A percentile compares a stretch with the other conserved stretches of the same genome.
Conservation (phyloP, 1,140 invertebrate species). For the Penaeus vannamei region DNA sequence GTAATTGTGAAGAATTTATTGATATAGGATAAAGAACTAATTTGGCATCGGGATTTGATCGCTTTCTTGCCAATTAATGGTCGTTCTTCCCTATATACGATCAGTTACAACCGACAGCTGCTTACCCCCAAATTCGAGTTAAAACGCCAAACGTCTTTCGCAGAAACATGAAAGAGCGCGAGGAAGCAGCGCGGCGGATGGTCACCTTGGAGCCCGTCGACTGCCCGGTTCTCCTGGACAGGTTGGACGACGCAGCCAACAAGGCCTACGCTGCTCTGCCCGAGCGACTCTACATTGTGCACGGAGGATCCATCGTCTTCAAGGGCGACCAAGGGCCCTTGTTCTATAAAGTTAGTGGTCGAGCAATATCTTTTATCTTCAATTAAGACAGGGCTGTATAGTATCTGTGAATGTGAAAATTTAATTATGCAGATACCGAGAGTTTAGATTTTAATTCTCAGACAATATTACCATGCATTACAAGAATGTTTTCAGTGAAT, state of each 20-base stretch:
- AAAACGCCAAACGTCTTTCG: background rate
- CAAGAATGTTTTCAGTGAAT: too few relatives aligned
- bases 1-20: too few relatives aligned
- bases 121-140: background rate
- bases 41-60: too few relatives aligned
- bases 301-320: constrained; percentile 20
- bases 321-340: constrained; percentile 41
- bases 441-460: too few relatives aligned
- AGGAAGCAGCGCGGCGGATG: background rate
- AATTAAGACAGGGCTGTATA: too few relatives aligned
- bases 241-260: constrained; percentile 20
- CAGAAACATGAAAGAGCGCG: constrained; percentile 35
- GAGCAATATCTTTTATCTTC: too few relatives aligned
- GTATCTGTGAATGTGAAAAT: too few relatives aligned
- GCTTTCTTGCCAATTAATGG: background rate
- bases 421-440: too few relatives aligned
- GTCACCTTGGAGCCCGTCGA: background rate
- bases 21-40: too few relatives aligned
- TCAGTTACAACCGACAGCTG: background rate
- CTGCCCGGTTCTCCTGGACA: constrained; percentile 39
- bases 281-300: constrained; percentile 50
- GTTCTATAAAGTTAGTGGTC: constrained; percentile 3
- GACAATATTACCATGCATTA: too few relatives aligned
- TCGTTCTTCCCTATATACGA: background rate
- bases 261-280: constrained; percentile 44